Percentiles rank a stretch among this genome's conserved stretches.
Conservation (phyloP, 2,113 vertebrate genomes). For the Opisthocomus hoazin region DNA sequence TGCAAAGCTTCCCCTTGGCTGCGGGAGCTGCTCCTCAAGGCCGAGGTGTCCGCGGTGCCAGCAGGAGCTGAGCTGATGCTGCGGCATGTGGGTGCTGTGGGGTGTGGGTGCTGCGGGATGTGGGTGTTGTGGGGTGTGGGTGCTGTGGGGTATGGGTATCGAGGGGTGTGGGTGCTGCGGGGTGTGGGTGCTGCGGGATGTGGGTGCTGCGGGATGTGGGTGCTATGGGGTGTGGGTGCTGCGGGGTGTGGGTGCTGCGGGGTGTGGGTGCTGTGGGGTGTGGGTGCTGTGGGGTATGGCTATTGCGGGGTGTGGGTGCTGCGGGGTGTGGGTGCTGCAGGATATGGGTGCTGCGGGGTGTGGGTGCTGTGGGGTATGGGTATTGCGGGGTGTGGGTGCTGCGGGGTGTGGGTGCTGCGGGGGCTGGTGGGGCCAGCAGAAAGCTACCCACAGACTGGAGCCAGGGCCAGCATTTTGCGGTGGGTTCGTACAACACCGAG, state of each 20-base stretch:
- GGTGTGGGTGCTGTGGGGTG: too few species aligned
- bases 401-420: too few species aligned
- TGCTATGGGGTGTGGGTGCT: neutral
- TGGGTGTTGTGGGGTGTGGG: too few species aligned
- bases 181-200: too few species aligned
- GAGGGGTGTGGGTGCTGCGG: neutral
- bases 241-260: neutral
- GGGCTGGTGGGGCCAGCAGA: neutral
- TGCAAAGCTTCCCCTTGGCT: neutral
- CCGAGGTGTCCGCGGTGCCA: rapidly evolving
- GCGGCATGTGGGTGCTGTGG: rapidly evolving
- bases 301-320: neutral
- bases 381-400: neutral
- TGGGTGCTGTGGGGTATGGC: neutral
- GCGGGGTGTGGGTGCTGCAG: neutral
- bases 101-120: neutral
- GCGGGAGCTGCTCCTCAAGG: neutral
- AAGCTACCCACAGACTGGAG: neutral
- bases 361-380: neutral
- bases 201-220: neutral
- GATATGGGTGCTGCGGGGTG: neutral
- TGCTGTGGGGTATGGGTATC: neutral
- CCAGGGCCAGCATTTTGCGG: neutral
- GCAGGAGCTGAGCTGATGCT: neutral
- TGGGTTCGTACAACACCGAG: neutral